These are phyloP conservation scores for Orthonyx spaldingii DNA, from an alignment of 2,113 vertebrate genomes.

Conservation along the genomic window DNA sequence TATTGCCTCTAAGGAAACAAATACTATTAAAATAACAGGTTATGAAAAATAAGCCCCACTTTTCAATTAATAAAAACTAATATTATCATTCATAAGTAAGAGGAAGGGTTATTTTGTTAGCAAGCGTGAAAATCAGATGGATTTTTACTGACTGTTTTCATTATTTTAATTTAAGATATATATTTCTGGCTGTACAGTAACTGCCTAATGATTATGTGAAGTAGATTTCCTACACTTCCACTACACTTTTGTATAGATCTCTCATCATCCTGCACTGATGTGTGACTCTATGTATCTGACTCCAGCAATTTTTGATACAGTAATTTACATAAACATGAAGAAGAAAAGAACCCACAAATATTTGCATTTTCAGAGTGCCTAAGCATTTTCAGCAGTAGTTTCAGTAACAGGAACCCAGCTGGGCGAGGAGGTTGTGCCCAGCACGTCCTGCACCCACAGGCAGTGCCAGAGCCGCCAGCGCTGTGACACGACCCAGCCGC, in stretches of 20 bases:
- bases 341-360: not conserved
- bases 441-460: fast-evolving
- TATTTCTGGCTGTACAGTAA: not conserved
- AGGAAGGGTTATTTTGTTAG: not conserved
- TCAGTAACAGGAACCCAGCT: not conserved
- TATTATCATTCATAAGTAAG: not conserved
- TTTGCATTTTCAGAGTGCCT: not conserved
- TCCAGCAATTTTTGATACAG: not conserved
- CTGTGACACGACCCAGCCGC: not conserved
- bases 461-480: not conserved
- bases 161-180: not conserved
- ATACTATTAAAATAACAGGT: not conserved
- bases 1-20: not conserved
- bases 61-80: not conserved
- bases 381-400: not conserved
- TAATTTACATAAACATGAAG: not conserved
- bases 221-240: not conserved
- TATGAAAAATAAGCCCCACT: not conserved
- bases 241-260: not conserved
- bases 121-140: not conserved
- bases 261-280: not conserved
- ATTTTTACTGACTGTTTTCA: not conserved
- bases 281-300: not conserved
- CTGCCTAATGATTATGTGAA: not conserved
- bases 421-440: not conserved